Evolutionary conservation across 1,140 invertebrate genomes (phyloP), one percentile per base, ranked within the genome.

Genomic region (Marisa cornuarietis): DNA sequence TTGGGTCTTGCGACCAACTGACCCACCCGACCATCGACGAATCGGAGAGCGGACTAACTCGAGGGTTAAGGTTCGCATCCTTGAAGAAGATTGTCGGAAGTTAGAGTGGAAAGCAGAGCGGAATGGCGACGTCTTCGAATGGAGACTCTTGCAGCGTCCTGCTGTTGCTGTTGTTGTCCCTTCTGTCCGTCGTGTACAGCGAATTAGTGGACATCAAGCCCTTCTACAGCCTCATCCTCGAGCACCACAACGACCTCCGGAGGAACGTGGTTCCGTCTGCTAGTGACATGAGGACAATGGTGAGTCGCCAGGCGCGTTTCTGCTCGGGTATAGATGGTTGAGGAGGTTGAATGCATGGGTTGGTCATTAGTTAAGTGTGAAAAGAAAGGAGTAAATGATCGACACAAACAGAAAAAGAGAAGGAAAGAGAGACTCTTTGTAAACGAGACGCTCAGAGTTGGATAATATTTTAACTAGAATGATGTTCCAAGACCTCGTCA

Each of bases 121-220:
- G 9, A 22, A 51, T n/a, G 71, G 54, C 49, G 54, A 22, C 20
- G 69, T 11, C 31, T 16, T 8, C 20, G 20, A 14, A 1, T 72
- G 42, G 54, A 72, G 71, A 71, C 26, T 42, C 26, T 13, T 75
- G 54, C 22, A 24, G 26, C 22, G 63, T 69, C 62, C 22, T n/a
- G 76, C 42, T 66, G 13, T 42, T 77, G 76, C 13, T 51, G 61
- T 14, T 54, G 42, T 26, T 68, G 76, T 31, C 24, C n/a, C 24
- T 63, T 5, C 63, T 31, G n/a, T 63, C 51, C 1, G 6, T 7
- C 31, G 62, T 42, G 31, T 42, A 42, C 31, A 6, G 42, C 9
- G 76, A 77, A 42, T 5, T 54, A 51, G 76, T 77, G 76, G 76
- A 77, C 63, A 77, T 77, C 63, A 68, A 69, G 76, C 76, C 76